Evolutionary conservation across 2,888 invertebrate genomes (phyloP).

Genomic region (Ramazzottius varieornatus): DNA sequence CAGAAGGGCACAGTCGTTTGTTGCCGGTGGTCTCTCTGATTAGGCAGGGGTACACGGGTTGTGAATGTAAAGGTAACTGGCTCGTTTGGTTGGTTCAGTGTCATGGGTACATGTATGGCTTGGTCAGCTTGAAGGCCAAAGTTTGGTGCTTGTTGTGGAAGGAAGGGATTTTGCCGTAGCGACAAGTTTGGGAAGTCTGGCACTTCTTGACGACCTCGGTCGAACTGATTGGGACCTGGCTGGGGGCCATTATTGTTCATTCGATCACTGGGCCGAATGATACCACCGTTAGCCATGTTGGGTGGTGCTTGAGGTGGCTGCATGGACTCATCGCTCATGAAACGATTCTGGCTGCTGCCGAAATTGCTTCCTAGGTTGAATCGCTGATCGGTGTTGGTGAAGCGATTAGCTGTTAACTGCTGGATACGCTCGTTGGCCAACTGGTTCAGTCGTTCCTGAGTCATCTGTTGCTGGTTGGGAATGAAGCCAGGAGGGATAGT

Average conservation of each 20-base stretch:
- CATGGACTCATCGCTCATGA: neutral
- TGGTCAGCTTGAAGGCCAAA: neutral
- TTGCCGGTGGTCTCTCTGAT: neutral
- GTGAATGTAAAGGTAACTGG: neutral
- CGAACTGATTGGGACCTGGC: neutral
- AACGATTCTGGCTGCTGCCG: neutral
- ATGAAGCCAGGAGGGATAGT: slow-evolving; percentile 1
- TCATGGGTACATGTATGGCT: too few species aligned
- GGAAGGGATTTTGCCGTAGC: neutral
- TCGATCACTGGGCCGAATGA: neutral
- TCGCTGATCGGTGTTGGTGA: neutral
- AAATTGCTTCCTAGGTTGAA: neutral
- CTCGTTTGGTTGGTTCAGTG: neutral
- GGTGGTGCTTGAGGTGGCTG: neutral
- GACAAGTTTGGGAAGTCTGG: neutral
- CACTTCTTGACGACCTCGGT: neutral
- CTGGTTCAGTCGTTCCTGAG: neutral
- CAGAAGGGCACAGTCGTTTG: neutral
- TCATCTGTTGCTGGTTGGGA: neutral
- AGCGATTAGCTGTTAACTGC: neutral
- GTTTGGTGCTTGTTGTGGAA: neutral
- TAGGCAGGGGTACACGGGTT: neutral
- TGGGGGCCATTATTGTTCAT: slow-evolving; percentile 1
- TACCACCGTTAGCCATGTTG: neutral
- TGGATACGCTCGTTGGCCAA: neutral